phyloP scores from a whole-genome alignment of 2,113 vertebrate genomes.

The Ellobius talpinus region DNA sequence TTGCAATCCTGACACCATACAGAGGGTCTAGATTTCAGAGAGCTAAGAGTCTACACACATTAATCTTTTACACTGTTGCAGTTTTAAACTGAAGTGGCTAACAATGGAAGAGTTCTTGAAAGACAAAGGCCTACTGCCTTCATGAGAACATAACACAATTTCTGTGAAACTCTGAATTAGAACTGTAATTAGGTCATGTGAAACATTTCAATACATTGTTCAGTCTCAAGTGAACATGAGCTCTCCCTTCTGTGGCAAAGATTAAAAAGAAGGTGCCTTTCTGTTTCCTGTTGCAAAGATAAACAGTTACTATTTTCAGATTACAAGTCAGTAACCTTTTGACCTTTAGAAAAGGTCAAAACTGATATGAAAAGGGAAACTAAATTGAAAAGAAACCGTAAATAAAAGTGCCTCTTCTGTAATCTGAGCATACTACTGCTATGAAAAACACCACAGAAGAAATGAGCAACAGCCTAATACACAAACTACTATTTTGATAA shows the following conservation, averaged over 20 bases:
- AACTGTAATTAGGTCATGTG: slow-evolving; percentile 64
- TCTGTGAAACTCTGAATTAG: slow-evolving; percentile 12
- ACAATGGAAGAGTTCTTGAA: slow-evolving; percentile 39
- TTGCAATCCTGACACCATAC: neutral
- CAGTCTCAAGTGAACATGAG: slow-evolving; percentile 62
- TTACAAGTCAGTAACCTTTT: slow-evolving; percentile 47
- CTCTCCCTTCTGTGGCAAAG: slow-evolving; percentile 31
- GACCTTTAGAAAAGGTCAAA: slow-evolving; percentile 64
- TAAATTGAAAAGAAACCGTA: slow-evolving; percentile 21
- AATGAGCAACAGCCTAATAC: neutral
- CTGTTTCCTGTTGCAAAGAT: slow-evolving; percentile 69
- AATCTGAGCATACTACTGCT: neutral
- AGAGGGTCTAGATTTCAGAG: slow-evolving; percentile 27
- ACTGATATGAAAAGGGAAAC: slow-evolving; percentile 57
- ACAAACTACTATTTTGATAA: slow-evolving; percentile 30
- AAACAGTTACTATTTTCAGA: slow-evolving; percentile 71
- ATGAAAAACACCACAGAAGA: slow-evolving; percentile 18
- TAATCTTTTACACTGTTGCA: neutral
- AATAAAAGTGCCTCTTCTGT: slow-evolving; percentile 42
- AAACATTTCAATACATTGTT: slow-evolving; percentile 66
- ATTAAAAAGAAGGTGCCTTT: slow-evolving; percentile 73
- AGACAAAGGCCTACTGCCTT: slow-evolving; percentile 54
- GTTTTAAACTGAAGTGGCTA: slow-evolving; percentile 30
- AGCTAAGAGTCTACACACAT: neutral
- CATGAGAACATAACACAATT: neutral